A percentile compares a stretch with the other conserved stretches of the same genome.
These are phyloP conservation scores for Imbricaverruca yamaguchii DNA, from an alignment of 2,888 invertebrate species.

Conservation along the genomic window DNA sequence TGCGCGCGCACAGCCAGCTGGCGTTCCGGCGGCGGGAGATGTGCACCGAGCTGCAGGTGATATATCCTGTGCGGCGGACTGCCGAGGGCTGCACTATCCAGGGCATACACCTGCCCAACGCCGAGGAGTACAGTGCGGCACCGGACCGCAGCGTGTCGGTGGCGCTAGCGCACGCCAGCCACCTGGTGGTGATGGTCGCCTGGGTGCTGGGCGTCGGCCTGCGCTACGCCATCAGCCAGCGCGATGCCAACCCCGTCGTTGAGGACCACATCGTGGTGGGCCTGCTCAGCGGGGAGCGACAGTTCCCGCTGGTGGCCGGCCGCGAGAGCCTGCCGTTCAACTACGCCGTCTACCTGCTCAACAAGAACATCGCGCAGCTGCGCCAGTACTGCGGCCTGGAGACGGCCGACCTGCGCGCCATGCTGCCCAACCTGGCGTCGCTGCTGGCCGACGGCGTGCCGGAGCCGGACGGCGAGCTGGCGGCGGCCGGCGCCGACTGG, in stretches of 20 bases:
- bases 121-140: background rate
- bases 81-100: background rate
- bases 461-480: background rate
- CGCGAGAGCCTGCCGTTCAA: constrained; percentile 46
- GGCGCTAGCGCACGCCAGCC: constrained; percentile 30
- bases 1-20: constrained; percentile 24
- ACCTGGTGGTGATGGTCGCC: constrained; percentile 30
- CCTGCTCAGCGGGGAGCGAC: background rate
- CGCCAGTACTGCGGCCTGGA: constrained; percentile 65
- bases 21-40: constrained; percentile 28
- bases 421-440: constrained; percentile 62
- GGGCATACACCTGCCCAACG: constrained; percentile 1
- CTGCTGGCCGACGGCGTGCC: constrained; percentile 24
- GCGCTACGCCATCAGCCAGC: constrained; percentile 17
- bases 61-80: constrained; percentile 28
- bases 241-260: background rate
- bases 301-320: constrained; percentile 30
- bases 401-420: constrained; percentile 65
- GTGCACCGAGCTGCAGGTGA: constrained; percentile 26
- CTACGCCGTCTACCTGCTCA: constrained; percentile 74
- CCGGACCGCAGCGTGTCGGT: constrained; percentile 20
- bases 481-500: background rate
- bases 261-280: constrained; percentile 2
- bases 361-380: constrained; percentile 90
- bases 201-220: constrained; percentile 31